A percentile compares a stretch with the other conserved stretches of the same genome.
These are phyloP conservation scores for Monomorium pharaonis DNA, from an alignment of 1,140 invertebrate species.

Conservation along the genomic window DNA sequence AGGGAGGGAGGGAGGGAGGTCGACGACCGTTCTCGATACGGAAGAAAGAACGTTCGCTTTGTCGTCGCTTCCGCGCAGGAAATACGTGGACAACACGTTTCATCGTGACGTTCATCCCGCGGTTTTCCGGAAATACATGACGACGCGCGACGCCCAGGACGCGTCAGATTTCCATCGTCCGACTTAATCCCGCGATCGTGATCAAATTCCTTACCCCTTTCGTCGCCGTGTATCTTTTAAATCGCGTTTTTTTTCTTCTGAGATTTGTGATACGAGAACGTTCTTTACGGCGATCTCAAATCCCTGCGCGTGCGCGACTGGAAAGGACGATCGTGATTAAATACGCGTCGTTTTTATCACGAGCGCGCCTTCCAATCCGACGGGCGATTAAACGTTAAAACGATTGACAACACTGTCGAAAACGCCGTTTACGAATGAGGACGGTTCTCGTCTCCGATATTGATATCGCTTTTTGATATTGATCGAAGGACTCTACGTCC, in stretches of 20 bases:
- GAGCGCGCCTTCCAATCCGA: neutral
- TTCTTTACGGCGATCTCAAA: neutral
- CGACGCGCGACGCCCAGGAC: neutral
- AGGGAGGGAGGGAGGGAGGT: neutral
- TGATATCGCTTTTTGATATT: slow-evolving; percentile 48
- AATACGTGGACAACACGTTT: neutral
- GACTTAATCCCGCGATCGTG: slow-evolving; percentile 20
- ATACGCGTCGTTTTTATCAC: neutral
- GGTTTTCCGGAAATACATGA: slow-evolving; percentile 23
- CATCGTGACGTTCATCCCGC: neutral
- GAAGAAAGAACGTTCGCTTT: slow-evolving; percentile 22
- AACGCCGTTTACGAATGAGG: slow-evolving; percentile 27
- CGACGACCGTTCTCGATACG: slow-evolving; percentile 32
- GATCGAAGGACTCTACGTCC: slow-evolving; percentile 35
- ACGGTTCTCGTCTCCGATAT: slow-evolving; percentile 47
- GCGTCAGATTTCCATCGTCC: slow-evolving; percentile 13
- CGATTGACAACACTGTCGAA: slow-evolving; percentile 52
- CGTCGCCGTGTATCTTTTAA: neutral
- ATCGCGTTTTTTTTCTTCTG: neutral
- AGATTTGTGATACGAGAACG: neutral
- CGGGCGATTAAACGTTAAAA: slow-evolving; percentile 48
- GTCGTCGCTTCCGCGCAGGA: slow-evolving; percentile 25
- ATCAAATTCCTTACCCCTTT: neutral
- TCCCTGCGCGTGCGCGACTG: neutral
- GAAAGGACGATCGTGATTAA: slow-evolving; percentile 19